phyloP scores from a whole-genome alignment of 2,888 invertebrate genomes.

The Toxonevra muliebris region DNA sequence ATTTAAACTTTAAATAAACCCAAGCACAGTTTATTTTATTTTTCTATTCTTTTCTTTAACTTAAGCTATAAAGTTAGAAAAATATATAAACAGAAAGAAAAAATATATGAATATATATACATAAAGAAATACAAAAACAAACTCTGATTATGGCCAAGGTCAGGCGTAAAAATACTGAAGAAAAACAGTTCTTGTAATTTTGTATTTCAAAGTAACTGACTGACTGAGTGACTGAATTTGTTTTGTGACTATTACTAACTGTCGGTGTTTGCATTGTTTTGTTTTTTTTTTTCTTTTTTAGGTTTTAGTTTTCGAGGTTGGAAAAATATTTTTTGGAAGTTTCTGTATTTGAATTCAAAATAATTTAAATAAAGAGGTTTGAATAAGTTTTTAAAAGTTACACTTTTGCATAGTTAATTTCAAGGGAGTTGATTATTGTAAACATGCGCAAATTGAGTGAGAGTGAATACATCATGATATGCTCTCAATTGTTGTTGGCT shows the following conservation, averaged over 20 bases:
- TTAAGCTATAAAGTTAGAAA: neutral
- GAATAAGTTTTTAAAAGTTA: too few relatives aligned
- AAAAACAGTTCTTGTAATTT: constrained; percentile 56
- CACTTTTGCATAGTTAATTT: too few relatives aligned
- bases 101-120: constrained; percentile 31
- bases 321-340: neutral
- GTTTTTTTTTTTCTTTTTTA: too few relatives aligned
- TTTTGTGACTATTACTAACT: neutral
- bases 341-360: constrained; percentile 4
- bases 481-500: too few relatives aligned
- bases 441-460: too few relatives aligned
- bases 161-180: constrained; percentile 35
- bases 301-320: neutral
- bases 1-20: too few relatives aligned
- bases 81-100: constrained; percentile 37
- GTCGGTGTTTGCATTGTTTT: neutral
- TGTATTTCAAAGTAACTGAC: constrained; percentile 8
- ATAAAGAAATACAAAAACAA: constrained; percentile 1
- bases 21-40: too few relatives aligned
- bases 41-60: too few relatives aligned
- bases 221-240: neutral
- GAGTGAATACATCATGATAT: too few relatives aligned
- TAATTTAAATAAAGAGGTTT: too few relatives aligned
- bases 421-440: too few relatives aligned
- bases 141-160: constrained; percentile 51